Evolutionary conservation across 2,797 vertebrate species (phyloP), one percentile per base, ranked within the genome.

Genomic region (Sphenodon punctatus): DNA sequence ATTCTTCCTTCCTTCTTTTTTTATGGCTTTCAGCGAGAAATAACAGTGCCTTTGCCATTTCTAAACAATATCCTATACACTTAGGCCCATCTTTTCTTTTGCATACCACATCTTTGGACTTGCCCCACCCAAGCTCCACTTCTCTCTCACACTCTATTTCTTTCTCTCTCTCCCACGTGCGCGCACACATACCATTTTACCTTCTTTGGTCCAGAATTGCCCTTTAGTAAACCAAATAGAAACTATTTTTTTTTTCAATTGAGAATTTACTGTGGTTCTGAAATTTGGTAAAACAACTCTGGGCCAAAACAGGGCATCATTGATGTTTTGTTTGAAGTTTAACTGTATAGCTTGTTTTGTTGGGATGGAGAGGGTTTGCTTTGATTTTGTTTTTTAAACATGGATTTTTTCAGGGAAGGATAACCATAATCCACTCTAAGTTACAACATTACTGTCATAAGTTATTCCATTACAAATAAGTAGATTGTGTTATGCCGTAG

Each of bases 371-470:
- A 92, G 89, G 93, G 90, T 91, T 86, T 80, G 70, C 89, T 72
- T 75, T 80, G 67, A 80, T 82, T 85, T 67, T 74, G 4, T 87
- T 91, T 93, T 92, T 93, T 78, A 76, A 90, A 88, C 90, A 90
- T 89, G 76, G 91, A 94, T 81, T 93, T 95, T 95, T 95, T 93
- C 94, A 95, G 94, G 95, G 88, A 95, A 96, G 94, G 93, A 95
- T 89, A 94, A 86, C 93, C 95, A 96, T 96, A 95, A 93, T 78
- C 92, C 94, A 95, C 93, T 93, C 93, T 97, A 93, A 95, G 95
- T 96, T 96, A 94, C 93, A 95, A 96, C 96, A 97, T 96, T 95
- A 88, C 88, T 94, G 92, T 93, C 95, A 96, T 96, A 89, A 95
- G 23, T 95, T 96, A 90, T 90, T 94, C 92, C 95, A 96, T 96